Evolutionary conservation across 2,797 vertebrate genomes (phyloP).

Genomic region (Catamblyrhynchus diadema): DNA sequence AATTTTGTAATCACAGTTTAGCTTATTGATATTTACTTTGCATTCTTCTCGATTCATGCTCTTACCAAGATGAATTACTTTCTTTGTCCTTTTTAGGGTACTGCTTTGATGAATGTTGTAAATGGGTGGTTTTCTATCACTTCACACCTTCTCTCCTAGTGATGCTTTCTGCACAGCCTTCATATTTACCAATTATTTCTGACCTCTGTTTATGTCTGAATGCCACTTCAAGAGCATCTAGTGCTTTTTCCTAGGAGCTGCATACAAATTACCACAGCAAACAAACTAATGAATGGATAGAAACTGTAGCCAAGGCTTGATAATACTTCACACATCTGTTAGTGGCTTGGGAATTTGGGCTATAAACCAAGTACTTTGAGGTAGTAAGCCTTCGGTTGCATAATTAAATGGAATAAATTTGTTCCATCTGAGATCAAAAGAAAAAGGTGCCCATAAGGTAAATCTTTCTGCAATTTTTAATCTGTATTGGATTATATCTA

Average conservation of each 20-base stretch:
- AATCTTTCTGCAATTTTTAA: background rate
- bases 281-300: background rate
- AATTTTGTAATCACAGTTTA: conserved; percentile 40
- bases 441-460: background rate
- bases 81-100: conserved; percentile 8
- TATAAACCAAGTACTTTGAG: background rate
- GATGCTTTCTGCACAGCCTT: background rate
- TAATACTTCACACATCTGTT: background rate
- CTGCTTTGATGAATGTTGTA: background rate
- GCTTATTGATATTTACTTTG: conserved; percentile 41
- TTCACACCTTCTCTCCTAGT: background rate
- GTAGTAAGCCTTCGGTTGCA: background rate
- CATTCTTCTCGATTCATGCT: background rate
- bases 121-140: conserved; percentile 3
- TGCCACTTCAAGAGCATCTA: conserved; percentile 9
- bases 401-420: background rate
- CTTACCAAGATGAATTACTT: conserved; percentile 50
- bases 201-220: background rate
- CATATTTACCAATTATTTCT: background rate
- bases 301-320: background rate
- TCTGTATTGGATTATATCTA: background rate
- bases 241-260: background rate
- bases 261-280: background rate
- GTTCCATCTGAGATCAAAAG: background rate
- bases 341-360: background rate